phyloP scores from a whole-genome alignment of 2,888 invertebrate genomes.

The Megastigmus dorsalis region DNA sequence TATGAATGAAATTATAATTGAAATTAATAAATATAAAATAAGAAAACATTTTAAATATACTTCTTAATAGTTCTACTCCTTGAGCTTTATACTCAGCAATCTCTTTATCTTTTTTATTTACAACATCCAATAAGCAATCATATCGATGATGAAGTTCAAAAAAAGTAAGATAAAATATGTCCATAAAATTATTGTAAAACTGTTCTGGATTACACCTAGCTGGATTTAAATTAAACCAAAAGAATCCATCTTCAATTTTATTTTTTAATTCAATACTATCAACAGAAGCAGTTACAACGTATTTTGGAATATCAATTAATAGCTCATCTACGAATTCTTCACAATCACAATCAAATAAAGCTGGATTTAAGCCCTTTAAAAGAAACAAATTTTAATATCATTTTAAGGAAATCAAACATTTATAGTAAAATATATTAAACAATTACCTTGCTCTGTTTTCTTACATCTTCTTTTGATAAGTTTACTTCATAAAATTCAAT shows the following conservation, averaged over 20 bases:
- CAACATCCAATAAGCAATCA: slow-evolving; percentile 60
- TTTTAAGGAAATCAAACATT: neutral
- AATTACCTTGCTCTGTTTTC: slow-evolving; percentile 62
- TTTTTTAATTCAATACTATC: slow-evolving; percentile 61
- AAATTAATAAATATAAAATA: slow-evolving; percentile 14
- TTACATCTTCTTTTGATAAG: slow-evolving; percentile 56
- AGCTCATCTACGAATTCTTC: slow-evolving; percentile 59
- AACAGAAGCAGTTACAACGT: slow-evolving; percentile 54
- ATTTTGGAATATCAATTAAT: slow-evolving; percentile 61
- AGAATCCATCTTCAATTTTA: slow-evolving; percentile 60
- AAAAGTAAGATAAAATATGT: slow-evolving; percentile 62
- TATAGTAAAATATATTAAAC: neutral
- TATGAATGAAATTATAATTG: slow-evolving; percentile 8
- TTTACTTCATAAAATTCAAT: slow-evolving; percentile 60
- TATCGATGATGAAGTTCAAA: slow-evolving; percentile 61
- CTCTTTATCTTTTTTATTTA: slow-evolving; percentile 68
- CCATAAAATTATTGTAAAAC: slow-evolving; percentile 64
- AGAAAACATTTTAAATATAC: slow-evolving; percentile 56
- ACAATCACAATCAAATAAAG: slow-evolving; percentile 60
- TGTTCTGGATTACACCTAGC: slow-evolving; percentile 58
- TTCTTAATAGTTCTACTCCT: slow-evolving; percentile 66
- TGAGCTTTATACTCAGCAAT: slow-evolving; percentile 68
- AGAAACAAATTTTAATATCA: neutral
- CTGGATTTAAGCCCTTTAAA: slow-evolving; percentile 64
- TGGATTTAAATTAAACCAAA: slow-evolving; percentile 65